A percentile compares a stretch with the other conserved stretches of the same genome.
Evolutionary conservation across 2,797 vertebrate genomes (phyloP).

Genomic region (Miichthys miiuy): DNA sequence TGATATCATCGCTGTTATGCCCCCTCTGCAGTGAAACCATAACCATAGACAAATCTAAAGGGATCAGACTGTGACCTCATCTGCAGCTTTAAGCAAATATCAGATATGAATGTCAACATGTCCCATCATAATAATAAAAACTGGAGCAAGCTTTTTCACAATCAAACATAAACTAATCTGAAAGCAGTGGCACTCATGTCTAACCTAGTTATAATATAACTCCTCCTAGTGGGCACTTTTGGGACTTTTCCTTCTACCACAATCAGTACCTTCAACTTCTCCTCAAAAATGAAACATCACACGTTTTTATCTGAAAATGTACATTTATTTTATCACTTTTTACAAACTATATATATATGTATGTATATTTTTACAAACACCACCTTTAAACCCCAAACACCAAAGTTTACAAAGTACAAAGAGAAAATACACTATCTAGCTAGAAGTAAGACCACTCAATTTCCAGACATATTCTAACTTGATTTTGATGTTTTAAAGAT

Average conservation of each 20-base stretch:
- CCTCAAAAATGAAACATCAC: constrained; percentile 30
- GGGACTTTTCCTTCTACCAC: constrained; percentile 5
- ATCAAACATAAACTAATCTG: constrained; percentile 21
- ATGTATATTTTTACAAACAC: constrained; percentile 62
- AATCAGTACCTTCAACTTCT: constrained; percentile 12
- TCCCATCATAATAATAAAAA: constrained; percentile 15
- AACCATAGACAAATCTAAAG: background rate
- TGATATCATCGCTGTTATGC: constrained; percentile 18
- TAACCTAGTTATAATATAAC: constrained; percentile 36
- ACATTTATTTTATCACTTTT: constrained; percentile 73
- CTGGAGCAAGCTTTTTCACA: constrained; percentile 21
- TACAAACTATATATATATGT: constrained; percentile 60
- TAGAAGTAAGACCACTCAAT: constrained; percentile 49
- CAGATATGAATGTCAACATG: constrained; percentile 23
- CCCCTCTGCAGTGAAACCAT: constrained; percentile 23
- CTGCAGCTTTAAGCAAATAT: constrained; percentile 26
- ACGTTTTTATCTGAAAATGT: constrained; percentile 61
- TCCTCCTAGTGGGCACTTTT: constrained; percentile 62
- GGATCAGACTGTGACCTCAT: constrained; percentile 18
- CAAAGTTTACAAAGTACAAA: constrained; percentile 67
- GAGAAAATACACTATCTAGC: constrained; percentile 40
- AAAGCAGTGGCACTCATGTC: background rate
- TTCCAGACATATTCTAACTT: constrained; percentile 38
- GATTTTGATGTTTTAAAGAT: constrained; percentile 17
- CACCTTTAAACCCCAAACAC: constrained; percentile 64